Percentiles rank a stretch among this genome's conserved stretches.
Evolutionary conservation across 2,888 invertebrate species (phyloP).

Genomic region (Eupeodes latifasciatus): DNA sequence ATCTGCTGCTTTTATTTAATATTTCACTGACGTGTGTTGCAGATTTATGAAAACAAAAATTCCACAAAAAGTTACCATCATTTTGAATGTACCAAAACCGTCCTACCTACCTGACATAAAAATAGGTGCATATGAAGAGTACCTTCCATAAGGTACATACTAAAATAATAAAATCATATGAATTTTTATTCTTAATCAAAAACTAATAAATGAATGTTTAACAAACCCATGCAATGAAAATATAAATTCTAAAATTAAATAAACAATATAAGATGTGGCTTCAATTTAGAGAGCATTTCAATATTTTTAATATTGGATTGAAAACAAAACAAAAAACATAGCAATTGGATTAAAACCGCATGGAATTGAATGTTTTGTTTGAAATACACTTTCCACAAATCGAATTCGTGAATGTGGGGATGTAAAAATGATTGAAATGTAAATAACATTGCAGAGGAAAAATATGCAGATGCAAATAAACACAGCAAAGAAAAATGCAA

Average conservation of each 20-base stretch:
- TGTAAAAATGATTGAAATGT: slow-evolving; percentile 1
- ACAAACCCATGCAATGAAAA: neutral
- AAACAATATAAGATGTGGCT: neutral
- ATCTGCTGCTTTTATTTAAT: slow-evolving; percentile 28
- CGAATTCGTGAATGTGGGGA: neutral
- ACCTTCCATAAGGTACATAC: neutral
- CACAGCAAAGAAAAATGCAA: neutral
- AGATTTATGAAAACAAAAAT: slow-evolving; percentile 23
- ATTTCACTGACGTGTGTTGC: slow-evolving; percentile 13
- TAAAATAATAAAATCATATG: slow-evolving; percentile 6
- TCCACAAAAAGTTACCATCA: neutral
- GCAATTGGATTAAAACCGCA: slow-evolving; percentile 15
- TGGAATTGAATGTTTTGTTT: neutral
- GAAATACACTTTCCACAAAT: neutral
- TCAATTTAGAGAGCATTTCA: slow-evolving; percentile 9
- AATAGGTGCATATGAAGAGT: neutral
- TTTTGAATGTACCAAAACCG: neutral
- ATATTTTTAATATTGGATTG: neutral
- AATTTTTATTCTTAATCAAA: slow-evolving; percentile 33
- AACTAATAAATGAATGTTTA: slow-evolving; percentile 21
- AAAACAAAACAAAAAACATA: neutral
- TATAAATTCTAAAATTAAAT: neutral
- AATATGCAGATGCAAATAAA: neutral
- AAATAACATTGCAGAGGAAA: slow-evolving; percentile 3
- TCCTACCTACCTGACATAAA: neutral